Conservation (phyloP, 2,113 vertebrate genomes). For the Misgurnus mizolepis region DNA sequence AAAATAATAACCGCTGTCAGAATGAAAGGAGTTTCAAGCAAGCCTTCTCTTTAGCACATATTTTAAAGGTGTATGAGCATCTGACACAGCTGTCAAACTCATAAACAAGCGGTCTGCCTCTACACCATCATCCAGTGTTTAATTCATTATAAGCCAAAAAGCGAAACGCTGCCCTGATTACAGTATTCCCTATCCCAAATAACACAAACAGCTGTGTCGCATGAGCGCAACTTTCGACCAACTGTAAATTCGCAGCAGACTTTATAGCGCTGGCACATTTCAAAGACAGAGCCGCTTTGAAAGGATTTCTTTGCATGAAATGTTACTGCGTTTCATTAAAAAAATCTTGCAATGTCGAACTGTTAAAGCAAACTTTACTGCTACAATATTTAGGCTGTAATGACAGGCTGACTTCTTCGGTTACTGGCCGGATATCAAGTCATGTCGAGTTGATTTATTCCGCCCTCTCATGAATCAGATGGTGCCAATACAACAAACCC, state of each 20-base stretch:
- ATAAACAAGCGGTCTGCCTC: conserved; percentile 30
- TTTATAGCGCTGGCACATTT: conserved; percentile 29
- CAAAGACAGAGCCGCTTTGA: background rate
- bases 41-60: conserved; percentile 3
- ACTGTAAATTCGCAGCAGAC: conserved; percentile 31
- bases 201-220: conserved; percentile 27
- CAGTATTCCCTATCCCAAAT: conserved; percentile 7
- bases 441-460: conserved; percentile 39
- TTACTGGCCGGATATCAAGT: conserved; percentile 42
- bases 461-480: conserved; percentile 24
- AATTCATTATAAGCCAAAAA: background rate
- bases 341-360: background rate
- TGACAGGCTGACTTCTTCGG: conserved; percentile 37
- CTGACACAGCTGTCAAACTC: conserved; percentile 14
- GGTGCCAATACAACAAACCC: conserved; percentile 3
- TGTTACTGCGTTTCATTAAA: conserved; percentile 12
- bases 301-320: conserved; percentile 17
- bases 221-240: conserved; percentile 27
- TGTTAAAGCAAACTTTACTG: background rate
- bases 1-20: conserved; percentile 15
- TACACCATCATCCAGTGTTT: conserved; percentile 7
- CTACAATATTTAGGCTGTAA: conserved; percentile 19
- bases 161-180: conserved; percentile 8
- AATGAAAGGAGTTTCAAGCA: conserved; percentile 5
- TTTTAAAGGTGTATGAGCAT: conserved; percentile 10